Evolutionary conservation across 2,113 vertebrate species (phyloP).

Genomic region (Martes martes): DNA sequence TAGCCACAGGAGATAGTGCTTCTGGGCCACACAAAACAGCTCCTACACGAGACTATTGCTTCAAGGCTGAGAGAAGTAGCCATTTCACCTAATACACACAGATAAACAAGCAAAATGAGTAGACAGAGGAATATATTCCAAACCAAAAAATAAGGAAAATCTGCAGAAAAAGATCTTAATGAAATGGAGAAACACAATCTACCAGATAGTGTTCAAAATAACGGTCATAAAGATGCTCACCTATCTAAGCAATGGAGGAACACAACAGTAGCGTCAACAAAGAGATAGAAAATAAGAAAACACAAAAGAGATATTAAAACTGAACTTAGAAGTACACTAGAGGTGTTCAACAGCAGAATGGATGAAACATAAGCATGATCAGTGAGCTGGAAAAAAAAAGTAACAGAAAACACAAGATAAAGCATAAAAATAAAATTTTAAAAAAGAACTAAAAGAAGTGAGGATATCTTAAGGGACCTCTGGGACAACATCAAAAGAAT

Average conservation of each 20-base stretch:
- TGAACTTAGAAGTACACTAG: not conserved
- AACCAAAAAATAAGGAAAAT: not conserved
- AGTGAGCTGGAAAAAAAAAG: not conserved
- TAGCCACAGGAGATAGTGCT: not conserved
- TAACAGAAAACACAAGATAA: not conserved
- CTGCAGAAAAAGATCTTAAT: not conserved
- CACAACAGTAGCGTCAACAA: not conserved
- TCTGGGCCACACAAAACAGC: not conserved
- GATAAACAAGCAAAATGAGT: not conserved
- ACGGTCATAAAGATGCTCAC: not conserved
- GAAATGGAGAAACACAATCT: not conserved
- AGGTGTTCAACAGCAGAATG: not conserved
- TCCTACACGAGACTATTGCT: not conserved
- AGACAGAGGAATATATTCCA: not conserved
- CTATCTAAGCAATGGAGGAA: not conserved
- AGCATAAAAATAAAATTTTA: not conserved
- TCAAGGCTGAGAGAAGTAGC: not conserved
- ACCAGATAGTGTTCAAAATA: not conserved
- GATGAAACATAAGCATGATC: not conserved
- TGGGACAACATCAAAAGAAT: not conserved
- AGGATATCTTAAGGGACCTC: not conserved
- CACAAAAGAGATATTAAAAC: not conserved
- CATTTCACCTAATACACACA: not conserved
- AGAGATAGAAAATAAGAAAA: not conserved
- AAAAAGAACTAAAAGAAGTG: not conserved